Conservation (phyloP, 2,797 vertebrate genomes). For the Pteronotus mesoamericanus region DNA sequence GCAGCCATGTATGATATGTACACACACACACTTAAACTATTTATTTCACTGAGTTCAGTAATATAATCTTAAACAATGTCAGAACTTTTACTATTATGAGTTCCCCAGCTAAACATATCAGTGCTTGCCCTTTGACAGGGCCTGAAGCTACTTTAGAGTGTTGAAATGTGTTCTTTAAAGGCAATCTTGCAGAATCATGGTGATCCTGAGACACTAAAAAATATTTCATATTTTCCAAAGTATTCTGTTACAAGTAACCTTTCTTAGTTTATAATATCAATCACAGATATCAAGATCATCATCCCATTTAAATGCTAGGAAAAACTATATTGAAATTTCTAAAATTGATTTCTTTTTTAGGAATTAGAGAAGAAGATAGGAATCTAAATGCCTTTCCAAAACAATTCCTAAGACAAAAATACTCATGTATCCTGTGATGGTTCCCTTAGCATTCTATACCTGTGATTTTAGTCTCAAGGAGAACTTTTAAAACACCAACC, state of each 20-base stretch:
- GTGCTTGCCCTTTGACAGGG: neutral
- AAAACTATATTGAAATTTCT: neutral
- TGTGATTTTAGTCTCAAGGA: slow-evolving; percentile 9
- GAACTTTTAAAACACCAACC: neutral
- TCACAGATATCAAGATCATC: neutral
- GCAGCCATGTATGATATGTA: neutral
- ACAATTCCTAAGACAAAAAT: slow-evolving; percentile 12
- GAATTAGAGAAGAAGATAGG: neutral
- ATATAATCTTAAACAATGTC: neutral
- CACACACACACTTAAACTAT: neutral
- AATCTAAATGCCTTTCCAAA: slow-evolving; percentile 1
- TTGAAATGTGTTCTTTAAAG: neutral
- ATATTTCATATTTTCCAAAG: neutral
- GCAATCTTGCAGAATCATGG: neutral
- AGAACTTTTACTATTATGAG: slow-evolving; percentile 1
- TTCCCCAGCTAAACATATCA: neutral
- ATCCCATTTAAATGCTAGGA: neutral
- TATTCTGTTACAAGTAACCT: neutral
- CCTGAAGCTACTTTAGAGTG: neutral
- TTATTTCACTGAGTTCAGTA: neutral
- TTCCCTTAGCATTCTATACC: neutral
- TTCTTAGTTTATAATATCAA: slow-evolving; percentile 6
- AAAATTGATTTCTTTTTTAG: neutral
- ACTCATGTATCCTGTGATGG: neutral
- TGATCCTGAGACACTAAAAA: neutral